Base-by-base conservation (phyloP, 1,140 invertebrate species). In the Drosophila leontia region DNA sequence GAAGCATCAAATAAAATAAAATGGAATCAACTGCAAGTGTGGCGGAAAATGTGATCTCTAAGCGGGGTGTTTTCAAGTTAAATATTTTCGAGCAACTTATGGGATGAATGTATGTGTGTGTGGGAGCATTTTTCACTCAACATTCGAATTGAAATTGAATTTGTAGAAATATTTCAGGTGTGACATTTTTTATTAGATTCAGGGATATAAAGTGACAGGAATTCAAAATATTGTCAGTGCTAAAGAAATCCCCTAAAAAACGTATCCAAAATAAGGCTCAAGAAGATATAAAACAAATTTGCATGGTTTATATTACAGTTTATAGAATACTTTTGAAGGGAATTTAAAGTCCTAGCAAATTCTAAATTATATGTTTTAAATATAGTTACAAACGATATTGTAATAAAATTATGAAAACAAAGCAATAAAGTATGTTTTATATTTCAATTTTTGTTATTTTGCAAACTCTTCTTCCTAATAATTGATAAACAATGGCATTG, bases 1-100 rank as follows among this genome's bases (percentile, higher is more conserved):
- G 41, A n/a, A 34, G 11, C 37, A 45, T 55, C 41, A 26, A 34
- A 55, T 56, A 53, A 62, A 62, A 62, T 62, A 41, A 37, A 61
- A 37, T 51, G 59, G 23, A 35, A 60, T 55, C 53, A 55, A 37
- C 19, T 55, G 53, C 34, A 15, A 55, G 53, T 55, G 53, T 55
- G 4, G 13, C 53, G 35, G 19, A 55, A 55, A 55, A 35, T 55
- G 34, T 55, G 51, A 55, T 39, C 53, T 34, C 53, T 23, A 55
- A 23, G 53, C 53, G 53, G 34, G 34, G 45, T 15, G 19, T 9
- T 55, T 55, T 55, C 34, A 55, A 39, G 53, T 26, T 55, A 39
- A 55, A 39, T 55, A 55, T 39, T 55, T 37, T 55, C 9, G 12
- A 55, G 37, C 34, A 19, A 37, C 34, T 37, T 55, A 37, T 37